Percentiles rank a stretch among this genome's conserved stretches.
These are phyloP conservation scores for Boleophthalmus pectinirostris DNA, from an alignment of 2,113 vertebrate species.

Conservation along the genomic window DNA sequence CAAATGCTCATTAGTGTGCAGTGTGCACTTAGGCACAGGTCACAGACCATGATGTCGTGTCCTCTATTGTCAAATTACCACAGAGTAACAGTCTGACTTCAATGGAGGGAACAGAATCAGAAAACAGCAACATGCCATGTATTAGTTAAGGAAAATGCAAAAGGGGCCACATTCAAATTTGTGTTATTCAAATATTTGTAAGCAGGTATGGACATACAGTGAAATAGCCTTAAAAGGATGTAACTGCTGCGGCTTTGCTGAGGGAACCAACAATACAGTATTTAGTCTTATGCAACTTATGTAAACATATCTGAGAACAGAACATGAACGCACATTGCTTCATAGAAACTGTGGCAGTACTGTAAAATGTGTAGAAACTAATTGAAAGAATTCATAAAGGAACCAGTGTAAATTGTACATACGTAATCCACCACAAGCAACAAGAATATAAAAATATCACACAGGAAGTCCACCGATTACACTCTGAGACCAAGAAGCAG, in stretches of 20 bases:
- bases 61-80: slow-evolving; percentile 24
- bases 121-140: slow-evolving; percentile 8
- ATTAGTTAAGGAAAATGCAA: slow-evolving; percentile 35
- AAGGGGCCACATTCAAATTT: slow-evolving; percentile 57
- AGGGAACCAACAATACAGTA: too few species aligned
- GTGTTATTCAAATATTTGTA: slow-evolving; percentile 47
- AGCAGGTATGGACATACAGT: slow-evolving; percentile 13
- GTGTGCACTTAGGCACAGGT: slow-evolving; percentile 46
- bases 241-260: not conserved
- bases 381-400: slow-evolving; percentile 13
- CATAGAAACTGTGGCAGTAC: not conserved
- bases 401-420: slow-evolving; percentile 14
- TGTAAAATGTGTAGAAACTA: not conserved
- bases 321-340: not conserved
- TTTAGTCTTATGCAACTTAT: too few species aligned
- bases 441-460: slow-evolving; percentile 2
- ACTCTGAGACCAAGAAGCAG: slow-evolving; percentile 16
- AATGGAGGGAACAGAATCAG: slow-evolving; percentile 15
- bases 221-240: not conserved
- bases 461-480: not conserved
- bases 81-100: slow-evolving; percentile 8
- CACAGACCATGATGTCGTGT: slow-evolving; percentile 13
- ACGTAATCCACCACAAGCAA: not conserved
- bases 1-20: slow-evolving; percentile 36
- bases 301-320: too few species aligned